Evolutionary conservation across 2,888 invertebrate genomes (phyloP).

Genomic region (Unio delphinus): DNA sequence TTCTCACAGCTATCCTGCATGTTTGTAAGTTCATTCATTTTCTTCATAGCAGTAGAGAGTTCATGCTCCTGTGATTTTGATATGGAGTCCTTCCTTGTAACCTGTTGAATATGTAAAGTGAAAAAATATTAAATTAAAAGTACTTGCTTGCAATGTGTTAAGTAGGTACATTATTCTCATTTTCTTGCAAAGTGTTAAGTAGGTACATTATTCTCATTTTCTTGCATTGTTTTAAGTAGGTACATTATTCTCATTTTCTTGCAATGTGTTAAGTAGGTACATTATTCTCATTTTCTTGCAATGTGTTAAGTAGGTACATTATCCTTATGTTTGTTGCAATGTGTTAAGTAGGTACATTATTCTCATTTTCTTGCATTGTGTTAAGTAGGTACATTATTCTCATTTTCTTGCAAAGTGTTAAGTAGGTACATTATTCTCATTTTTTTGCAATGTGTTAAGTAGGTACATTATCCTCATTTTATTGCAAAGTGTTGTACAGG

Average conservation of each 20-base stretch:
- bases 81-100: conserved; percentile 44
- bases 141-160: too few species aligned
- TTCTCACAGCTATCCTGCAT: conserved; percentile 46
- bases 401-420: too few species aligned
- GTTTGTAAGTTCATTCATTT: conserved; percentile 59
- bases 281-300: neutral
- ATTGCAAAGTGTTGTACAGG: too few species aligned
- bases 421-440: too few species aligned
- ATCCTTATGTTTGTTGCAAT: neutral
- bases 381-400: too few species aligned
- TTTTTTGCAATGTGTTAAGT: too few species aligned
- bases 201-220: neutral
- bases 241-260: neutral
- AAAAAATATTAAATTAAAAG: too few species aligned
- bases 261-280: too few species aligned
- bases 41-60: conserved; percentile 49
- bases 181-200: neutral
- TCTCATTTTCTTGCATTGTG: too few species aligned
- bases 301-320: neutral
- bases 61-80: conserved; percentile 50
- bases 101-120: conserved; percentile 12
- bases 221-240: too few species aligned
- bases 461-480: too few species aligned
- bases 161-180: neutral
- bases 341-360: too few species aligned